phyloP scores from a whole-genome alignment of 2,888 invertebrate genomes.

The Amblyjoppa proteus region DNA sequence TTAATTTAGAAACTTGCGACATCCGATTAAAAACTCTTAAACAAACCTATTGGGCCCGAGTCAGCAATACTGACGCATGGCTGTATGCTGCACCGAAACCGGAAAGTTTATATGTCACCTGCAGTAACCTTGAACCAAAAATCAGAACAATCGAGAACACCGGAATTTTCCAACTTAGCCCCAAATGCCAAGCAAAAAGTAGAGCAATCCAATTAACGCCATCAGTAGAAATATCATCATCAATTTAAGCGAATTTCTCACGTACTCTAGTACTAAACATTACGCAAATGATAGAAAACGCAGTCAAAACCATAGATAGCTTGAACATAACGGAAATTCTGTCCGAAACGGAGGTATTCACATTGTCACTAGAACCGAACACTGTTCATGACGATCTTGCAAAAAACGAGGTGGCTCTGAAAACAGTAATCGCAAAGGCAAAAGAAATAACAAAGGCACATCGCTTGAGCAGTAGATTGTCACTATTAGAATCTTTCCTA shows the following conservation, averaged over 20 bases:
- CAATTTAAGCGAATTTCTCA: constrained; percentile 6
- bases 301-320: background rate
- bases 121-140: constrained; percentile 9
- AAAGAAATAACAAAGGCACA: no score
- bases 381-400: no score
- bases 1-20: constrained; percentile 21
- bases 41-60: constrained; percentile 26
- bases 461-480: no score
- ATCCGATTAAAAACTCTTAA: constrained; percentile 22
- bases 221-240: constrained; percentile 22
- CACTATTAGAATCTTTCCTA: no score
- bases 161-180: constrained; percentile 30
- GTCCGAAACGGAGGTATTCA: no score
- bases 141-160: constrained; percentile 36
- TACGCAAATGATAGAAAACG: constrained; percentile 14
- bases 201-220: constrained; percentile 2
- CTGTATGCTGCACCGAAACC: constrained; percentile 18
- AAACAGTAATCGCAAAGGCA: no score
- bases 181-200: constrained; percentile 45
- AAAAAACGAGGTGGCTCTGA: no score
- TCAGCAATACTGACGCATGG: constrained; percentile 26
- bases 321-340: constrained; percentile 46
- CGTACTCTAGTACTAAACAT: constrained; percentile 13
- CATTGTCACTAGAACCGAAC: no score
- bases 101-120: constrained; percentile 22